These are phyloP conservation scores for Psylliodes chrysocephalus DNA, from an alignment of 2,888 invertebrate genomes.

Conservation along the genomic window DNA sequence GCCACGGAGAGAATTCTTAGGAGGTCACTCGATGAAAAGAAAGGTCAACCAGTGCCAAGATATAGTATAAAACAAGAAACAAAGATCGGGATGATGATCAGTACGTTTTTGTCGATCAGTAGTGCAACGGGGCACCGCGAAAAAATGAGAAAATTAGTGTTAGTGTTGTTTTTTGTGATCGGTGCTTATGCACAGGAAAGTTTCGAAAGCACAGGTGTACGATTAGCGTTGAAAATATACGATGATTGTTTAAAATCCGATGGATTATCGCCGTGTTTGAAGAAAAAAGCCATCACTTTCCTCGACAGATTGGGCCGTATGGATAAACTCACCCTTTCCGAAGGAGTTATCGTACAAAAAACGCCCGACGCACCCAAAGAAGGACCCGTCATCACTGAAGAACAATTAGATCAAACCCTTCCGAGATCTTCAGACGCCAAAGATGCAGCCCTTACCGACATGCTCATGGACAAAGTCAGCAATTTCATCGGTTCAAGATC, in stretches of 20 bases:
- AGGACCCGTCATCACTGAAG: conserved; percentile 72
- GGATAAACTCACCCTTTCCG: conserved; percentile 71
- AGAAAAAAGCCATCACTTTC: conserved; percentile 83
- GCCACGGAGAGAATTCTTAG: conserved; percentile 49
- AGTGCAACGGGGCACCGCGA: conserved; percentile 49
- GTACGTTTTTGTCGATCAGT: conserved; percentile 54
- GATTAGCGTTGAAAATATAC: conserved; percentile 76
- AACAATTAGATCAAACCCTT: conserved; percentile 75
- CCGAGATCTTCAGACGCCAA: conserved; percentile 75
- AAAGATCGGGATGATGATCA: conserved; percentile 56
- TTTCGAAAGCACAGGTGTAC: conserved; percentile 70
- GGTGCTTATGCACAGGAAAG: conserved; percentile 55
- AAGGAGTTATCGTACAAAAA: conserved; percentile 76
- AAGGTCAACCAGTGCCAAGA: conserved; percentile 60
- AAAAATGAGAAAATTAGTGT: conserved; percentile 55
- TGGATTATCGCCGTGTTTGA: conserved; percentile 79
- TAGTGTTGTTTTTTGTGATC: conserved; percentile 57
- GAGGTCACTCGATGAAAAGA: conserved; percentile 58
- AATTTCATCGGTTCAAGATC: conserved; percentile 80
- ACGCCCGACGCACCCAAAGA: conserved; percentile 68
- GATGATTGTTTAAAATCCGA: conserved; percentile 80
- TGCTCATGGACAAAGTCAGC: conserved; percentile 78
- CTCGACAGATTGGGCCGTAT: conserved; percentile 80
- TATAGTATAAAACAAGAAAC: conserved; percentile 60
- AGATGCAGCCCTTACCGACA: conserved; percentile 74